Conservation (phyloP, 2,113 vertebrate species). For the Oryzias curvinotus region DNA sequence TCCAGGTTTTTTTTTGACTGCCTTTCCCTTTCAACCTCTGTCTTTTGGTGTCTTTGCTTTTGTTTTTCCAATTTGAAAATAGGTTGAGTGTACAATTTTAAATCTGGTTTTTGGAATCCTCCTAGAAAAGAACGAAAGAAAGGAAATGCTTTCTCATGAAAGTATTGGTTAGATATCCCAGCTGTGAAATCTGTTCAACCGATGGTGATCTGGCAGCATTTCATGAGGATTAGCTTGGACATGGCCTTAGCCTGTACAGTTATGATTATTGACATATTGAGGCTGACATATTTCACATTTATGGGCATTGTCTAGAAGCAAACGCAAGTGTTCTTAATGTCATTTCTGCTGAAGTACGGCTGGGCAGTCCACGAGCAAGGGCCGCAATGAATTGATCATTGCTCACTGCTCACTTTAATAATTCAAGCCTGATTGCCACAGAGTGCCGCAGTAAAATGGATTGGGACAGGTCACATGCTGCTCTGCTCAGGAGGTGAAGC, state of each 20-base stretch:
- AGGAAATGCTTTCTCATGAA: constrained; percentile 5
- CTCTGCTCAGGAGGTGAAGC: constrained; percentile 85
- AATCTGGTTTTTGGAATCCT: too few species aligned
- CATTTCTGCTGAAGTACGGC: constrained; percentile 72
- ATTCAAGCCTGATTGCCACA: constrained; percentile 80
- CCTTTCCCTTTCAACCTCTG: constrained; percentile 39
- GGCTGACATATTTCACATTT: constrained; percentile 78
- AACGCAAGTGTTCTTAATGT: constrained; percentile 75
- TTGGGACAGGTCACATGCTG: constrained; percentile 77
- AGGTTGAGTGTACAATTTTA: too few species aligned
- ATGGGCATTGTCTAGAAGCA: constrained; percentile 78
- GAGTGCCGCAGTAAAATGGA: constrained; percentile 80
- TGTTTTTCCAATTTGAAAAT: constrained; percentile 16
- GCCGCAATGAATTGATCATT: constrained; percentile 79
- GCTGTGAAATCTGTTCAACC: constrained; percentile 37
- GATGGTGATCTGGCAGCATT: constrained; percentile 57
- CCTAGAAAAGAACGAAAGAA: too few species aligned
- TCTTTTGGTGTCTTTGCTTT: constrained; percentile 44
- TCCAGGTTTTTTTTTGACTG: constrained; percentile 59
- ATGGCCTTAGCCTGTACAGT: constrained; percentile 70
- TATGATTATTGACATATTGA: constrained; percentile 78
- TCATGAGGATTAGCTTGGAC: constrained; percentile 67
- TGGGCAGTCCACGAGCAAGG: constrained; percentile 53
- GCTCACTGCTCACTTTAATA: constrained; percentile 80
- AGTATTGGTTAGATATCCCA: constrained; percentile 27